Base-by-base conservation (phyloP, 1,140 invertebrate genomes). In the Drosophila subpulchrella region DNA sequence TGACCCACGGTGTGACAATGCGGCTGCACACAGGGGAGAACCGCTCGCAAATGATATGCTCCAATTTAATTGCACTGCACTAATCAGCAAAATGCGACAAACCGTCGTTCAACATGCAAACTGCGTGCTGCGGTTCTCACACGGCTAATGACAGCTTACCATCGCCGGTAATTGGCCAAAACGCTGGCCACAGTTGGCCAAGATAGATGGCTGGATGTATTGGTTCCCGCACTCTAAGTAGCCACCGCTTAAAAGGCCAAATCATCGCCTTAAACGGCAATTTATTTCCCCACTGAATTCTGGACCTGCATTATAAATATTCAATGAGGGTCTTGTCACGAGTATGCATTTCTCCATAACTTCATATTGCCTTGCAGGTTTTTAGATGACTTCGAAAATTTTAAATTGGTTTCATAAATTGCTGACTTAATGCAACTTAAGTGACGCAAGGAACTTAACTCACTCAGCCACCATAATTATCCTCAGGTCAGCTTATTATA, bases 51-150 rank as follows among this genome's bases (percentile, higher is more conserved):
- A 73, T 73, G 68, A 73, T 78, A 78, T 78, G 60, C 76, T 56
- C 38, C 75, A 72, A 41, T 57, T 77, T 70, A 62, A 78, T 77
- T 77, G 65, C 65, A 56, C 38, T 59, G 47, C 73, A 53, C 48
- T 72, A 78, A 78, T 78, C 75, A 72, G 76, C 59, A 42, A 51
- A 72, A 42, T 78, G 75, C 66, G 75, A 61, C 70, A 73, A 76
- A 70, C 44, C n/a, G 56, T 55, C 56, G 39, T 36, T 20, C 41
- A 46, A 36, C 62, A 66, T 55, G 62, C 62, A 56, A 65, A 10
- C 42, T 34, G 32, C 53, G 11, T 17, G 54, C 20, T 48, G 34
- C 34, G 67, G 17, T 46, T 34, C 46, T 51, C 39, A 24, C 39
- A 53, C 34, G 39, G 47, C 54, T 48, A 78, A 78, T 71, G 59